Conservation (phyloP, 1,140 invertebrate genomes). For the Homalodisca vitripennis region DNA sequence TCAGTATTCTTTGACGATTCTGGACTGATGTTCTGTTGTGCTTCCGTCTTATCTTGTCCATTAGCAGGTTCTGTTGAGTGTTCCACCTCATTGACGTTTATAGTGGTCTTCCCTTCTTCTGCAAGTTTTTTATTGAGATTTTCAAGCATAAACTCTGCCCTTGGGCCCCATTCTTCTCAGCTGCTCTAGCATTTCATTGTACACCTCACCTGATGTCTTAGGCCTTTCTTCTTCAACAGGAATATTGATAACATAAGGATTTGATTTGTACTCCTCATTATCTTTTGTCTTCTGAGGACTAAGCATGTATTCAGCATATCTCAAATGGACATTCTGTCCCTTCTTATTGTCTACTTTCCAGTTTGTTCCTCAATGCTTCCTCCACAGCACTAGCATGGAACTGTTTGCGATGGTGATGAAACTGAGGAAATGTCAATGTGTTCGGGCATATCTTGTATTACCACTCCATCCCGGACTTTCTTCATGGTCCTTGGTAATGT, state of each 20-base stretch:
- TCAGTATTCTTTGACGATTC: neutral
- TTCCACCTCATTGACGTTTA: slow-evolving; percentile 9
- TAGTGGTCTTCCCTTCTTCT: slow-evolving; percentile 29
- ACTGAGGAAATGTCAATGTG: neutral
- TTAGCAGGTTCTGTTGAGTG: neutral
- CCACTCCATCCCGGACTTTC: slow-evolving; percentile 34
- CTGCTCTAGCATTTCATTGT: slow-evolving; percentile 57
- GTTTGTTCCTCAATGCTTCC: slow-evolving; percentile 1
- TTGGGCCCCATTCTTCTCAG: slow-evolving; percentile 45
- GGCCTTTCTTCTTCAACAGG: slow-evolving; percentile 4
- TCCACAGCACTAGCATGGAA: neutral
- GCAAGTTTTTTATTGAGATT: slow-evolving; percentile 26
- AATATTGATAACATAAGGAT: slow-evolving; percentile 1
- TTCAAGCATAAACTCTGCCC: slow-evolving; percentile 18
- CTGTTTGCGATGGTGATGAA: slow-evolving; percentile 5
- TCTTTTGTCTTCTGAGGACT: slow-evolving; percentile 6
- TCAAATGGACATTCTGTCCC: slow-evolving; percentile 12
- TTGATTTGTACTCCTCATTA: slow-evolving; percentile 18
- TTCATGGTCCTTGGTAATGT: slow-evolving; percentile 37
- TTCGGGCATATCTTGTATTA: neutral
- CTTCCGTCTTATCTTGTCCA: neutral
- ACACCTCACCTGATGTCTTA: slow-evolving; percentile 56
- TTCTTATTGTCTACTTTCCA: slow-evolving; percentile 25
- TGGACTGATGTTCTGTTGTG: neutral
- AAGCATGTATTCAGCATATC: slow-evolving; percentile 10